Evolutionary conservation across 2,888 invertebrate species (phyloP), one percentile per base, ranked within the genome.

Genomic region (Ichneumoninae sp.): DNA sequence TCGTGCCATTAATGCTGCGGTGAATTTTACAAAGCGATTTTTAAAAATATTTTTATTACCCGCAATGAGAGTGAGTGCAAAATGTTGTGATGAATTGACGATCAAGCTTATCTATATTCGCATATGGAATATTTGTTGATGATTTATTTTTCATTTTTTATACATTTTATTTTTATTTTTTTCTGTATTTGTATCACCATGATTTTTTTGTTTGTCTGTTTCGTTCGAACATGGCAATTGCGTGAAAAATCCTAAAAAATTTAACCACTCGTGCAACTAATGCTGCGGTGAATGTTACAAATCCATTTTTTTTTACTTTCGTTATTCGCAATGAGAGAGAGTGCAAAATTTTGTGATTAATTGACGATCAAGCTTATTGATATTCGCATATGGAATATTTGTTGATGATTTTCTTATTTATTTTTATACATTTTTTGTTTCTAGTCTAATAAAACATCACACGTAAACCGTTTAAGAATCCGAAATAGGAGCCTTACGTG

Each of bases 401-500:
- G 30, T 54, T 33, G 33, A 47, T 19, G 40, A 22, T 50, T 33
- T 4, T 33, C 57, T n/a, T 54, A n/a, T 40, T 72, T 72, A 5
- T 19, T 62, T 65, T 16, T 10, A 62, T 62, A 69, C 26, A n/a
- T 44, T 54, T 22, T 26, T 47, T 68, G 16, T 65, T 19, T 71
- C 30, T 30, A 19, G 33, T 47, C 68, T 68, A 57, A 74, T 30
- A 69, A 76, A 83, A 80, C 50, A 70, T 69, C 84, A 82, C 82
- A 86, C 71, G 70, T 87, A 84, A 88, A 87, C 70, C 84, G 79
- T 54, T 71, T 82, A 69, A 77, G 65, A 80, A 71, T 87, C 79
- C 80, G 65, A 82, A 82, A 86, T 85, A 78, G 62, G 82, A 83
- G 74, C 88, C 92, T 92, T 92, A 92, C 92, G 89, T 91, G 89